A percentile compares a stretch with the other conserved stretches of the same genome.
phyloP scores from a whole-genome alignment of 2,888 invertebrate species.

The Gryllus longicercus region DNA sequence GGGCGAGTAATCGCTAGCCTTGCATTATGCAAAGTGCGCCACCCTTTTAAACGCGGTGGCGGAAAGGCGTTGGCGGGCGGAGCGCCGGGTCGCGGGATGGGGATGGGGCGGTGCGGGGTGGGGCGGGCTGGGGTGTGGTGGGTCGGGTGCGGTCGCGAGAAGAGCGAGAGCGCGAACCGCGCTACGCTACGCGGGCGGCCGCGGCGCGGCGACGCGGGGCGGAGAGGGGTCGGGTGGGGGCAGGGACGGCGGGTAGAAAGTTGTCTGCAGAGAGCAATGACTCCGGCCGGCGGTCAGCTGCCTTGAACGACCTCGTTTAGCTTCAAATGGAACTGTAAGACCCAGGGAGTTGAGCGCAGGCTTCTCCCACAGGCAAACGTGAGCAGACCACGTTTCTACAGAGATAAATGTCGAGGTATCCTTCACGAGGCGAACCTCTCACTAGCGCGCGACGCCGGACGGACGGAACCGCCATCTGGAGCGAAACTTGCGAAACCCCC shows the following conservation, averaged over 20 bases:
- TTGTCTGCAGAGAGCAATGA: constrained; percentile 17
- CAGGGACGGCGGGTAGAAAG: neutral
- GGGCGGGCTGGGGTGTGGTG: neutral
- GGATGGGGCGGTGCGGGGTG: neutral
- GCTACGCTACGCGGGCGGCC: neutral
- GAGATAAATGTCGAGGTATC: neutral
- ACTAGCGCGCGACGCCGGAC: neutral
- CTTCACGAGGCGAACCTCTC: neutral
- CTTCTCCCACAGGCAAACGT: neutral
- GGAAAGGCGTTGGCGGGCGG: neutral
- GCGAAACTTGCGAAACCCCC: neutral
- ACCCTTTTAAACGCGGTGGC: constrained; percentile 6
- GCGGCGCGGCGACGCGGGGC: neutral
- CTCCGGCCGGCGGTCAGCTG: constrained; percentile 1
- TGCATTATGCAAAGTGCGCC: constrained; percentile 6
- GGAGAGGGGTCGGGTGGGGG: neutral
- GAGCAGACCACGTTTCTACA: neutral
- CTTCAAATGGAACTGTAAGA: constrained; percentile 11
- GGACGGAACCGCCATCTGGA: constrained; percentile 6
- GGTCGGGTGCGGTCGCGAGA: neutral
- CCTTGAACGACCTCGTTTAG: constrained; percentile 10
- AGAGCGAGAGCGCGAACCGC: no score
- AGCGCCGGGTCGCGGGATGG: neutral
- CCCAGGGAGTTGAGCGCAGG: neutral
- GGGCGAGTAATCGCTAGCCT: neutral